Evolutionary conservation across 1,140 invertebrate species (phyloP), one percentile per base, ranked within the genome.

Genomic region (Aphelinus atriplicis): DNA sequence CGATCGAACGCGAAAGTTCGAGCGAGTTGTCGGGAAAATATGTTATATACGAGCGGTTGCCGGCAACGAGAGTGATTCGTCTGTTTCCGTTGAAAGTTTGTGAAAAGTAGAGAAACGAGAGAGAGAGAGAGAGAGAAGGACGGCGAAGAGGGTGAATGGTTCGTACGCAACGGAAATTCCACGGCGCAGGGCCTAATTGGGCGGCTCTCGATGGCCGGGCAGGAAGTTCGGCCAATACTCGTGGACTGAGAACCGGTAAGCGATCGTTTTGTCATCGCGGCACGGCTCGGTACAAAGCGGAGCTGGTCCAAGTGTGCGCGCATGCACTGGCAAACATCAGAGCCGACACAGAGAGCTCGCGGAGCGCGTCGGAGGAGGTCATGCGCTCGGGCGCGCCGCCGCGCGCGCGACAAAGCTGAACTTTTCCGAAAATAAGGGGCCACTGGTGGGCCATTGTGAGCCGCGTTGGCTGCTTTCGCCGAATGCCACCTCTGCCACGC

Each of bases 351-450:
- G 48, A 55, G 55, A 46, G 64, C 50, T 63, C 53, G 65, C 50
- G 65, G 64, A 68, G 57, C 62, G 9, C 61, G 58, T 68, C 67
- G 66, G 48, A 65, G 53, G 61, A 71, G 71, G 62, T 72, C 48
- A 73, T 53, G 47, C 62, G 47, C 60, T 62, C 60, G 26, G 26
- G 26, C 26, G 26, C 26, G 26, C 26, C 26, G 26, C 26, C 26
- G 26, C 26, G 47, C 50, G 48, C 68, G 75, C 78, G 78, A 82
- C 80, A 81, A 82, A 80, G 80, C 80, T 73, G 79, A 82, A 75
- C 81, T 82, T 83, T 80, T 80, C 79, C 78, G 74, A 73, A 80
- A 73, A 60, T n/a, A 51, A 45, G 60, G 47, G 9, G 10, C 58
- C 55, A 10, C 67, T 65, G 67, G 45, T 65, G 53, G 53, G 73